Conservation (phyloP, 2,113 vertebrate species). For the Amazona guildingii region DNA sequence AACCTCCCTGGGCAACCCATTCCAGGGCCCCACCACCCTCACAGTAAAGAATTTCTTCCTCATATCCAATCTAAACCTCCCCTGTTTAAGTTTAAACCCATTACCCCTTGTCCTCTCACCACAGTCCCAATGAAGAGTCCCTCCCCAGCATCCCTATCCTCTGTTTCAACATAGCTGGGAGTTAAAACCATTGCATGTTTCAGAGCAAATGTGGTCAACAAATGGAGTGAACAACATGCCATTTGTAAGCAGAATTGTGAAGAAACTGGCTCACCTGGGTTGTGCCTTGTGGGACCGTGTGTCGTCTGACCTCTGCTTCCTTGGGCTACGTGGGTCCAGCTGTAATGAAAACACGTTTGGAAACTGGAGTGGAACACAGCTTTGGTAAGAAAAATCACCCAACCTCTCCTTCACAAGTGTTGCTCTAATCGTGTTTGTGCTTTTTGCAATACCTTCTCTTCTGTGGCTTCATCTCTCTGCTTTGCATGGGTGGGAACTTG, state of each 20-base stretch:
- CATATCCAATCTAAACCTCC: too few species aligned
- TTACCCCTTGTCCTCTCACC: too few species aligned
- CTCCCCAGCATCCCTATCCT: not conserved
- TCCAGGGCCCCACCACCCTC: too few species aligned
- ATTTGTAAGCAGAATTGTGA: not conserved
- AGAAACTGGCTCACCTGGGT: not conserved
- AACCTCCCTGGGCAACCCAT: too few species aligned
- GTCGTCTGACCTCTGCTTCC: constrained; percentile 29
- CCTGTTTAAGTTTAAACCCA: too few species aligned
- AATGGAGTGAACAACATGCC: not conserved
- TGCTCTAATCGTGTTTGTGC: not conserved
- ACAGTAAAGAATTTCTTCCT: too few species aligned
- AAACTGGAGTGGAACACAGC: constrained; percentile 2
- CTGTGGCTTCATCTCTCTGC: not conserved
- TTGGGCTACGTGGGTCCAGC: not conserved
- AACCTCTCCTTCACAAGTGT: not conserved
- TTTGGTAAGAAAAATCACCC: not conserved
- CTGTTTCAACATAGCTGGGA: not conserved
- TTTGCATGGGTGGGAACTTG: not conserved
- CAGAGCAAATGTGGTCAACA: not conserved
- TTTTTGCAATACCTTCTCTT: not conserved
- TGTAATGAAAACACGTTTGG: not conserved
- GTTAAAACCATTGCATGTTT: not conserved
- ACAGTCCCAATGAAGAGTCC: too few species aligned
- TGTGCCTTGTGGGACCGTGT: constrained; percentile 14